Percentiles rank a stretch among this genome's conserved stretches.
Evolutionary conservation across 2,113 vertebrate genomes (phyloP).

Genomic region (human (Homo sapiens)): DNA sequence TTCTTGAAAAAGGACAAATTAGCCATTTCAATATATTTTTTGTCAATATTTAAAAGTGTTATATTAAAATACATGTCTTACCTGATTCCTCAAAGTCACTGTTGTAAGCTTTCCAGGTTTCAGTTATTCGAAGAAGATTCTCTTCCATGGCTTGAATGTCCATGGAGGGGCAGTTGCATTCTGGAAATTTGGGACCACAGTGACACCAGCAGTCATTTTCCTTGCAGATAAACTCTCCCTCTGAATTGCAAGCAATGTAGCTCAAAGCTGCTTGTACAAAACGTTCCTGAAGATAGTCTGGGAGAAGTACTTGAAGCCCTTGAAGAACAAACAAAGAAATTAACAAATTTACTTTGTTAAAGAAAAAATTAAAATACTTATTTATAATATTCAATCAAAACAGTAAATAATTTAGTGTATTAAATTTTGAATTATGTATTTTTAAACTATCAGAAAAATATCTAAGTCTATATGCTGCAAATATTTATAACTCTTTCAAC

Average conservation of each 20-base stretch:
- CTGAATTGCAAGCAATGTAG: slow-evolving; percentile 97
- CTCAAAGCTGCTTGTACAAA: slow-evolving; percentile 97
- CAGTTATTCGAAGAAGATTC: slow-evolving; percentile 92
- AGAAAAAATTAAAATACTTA: background rate
- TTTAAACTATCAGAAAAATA: background rate
- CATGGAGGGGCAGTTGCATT: slow-evolving; percentile 98
- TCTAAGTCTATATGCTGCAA: background rate
- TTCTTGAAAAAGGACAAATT: background rate
- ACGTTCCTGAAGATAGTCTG: slow-evolving; percentile 93
- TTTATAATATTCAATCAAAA: background rate
- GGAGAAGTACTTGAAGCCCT: slow-evolving; percentile 97
- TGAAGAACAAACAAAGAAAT: slow-evolving; percentile 39
- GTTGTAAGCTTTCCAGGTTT: slow-evolving; percentile 93
- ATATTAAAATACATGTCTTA: slow-evolving; percentile 70
- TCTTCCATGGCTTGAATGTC: slow-evolving; percentile 99
- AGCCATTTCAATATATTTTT: background rate
- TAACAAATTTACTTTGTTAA: background rate
- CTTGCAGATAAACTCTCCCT: slow-evolving; percentile 96
- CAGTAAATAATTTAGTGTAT: background rate
- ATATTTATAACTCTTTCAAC: background rate
- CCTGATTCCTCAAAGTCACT: slow-evolving; percentile 97
- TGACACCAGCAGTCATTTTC: slow-evolving; percentile 97
- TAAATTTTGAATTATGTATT: background rate
- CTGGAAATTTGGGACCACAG: slow-evolving; percentile 93
- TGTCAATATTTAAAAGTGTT: background rate